Evolutionary conservation across 2,888 invertebrate species (phyloP).

Genomic region (Homarus gammarus): DNA sequence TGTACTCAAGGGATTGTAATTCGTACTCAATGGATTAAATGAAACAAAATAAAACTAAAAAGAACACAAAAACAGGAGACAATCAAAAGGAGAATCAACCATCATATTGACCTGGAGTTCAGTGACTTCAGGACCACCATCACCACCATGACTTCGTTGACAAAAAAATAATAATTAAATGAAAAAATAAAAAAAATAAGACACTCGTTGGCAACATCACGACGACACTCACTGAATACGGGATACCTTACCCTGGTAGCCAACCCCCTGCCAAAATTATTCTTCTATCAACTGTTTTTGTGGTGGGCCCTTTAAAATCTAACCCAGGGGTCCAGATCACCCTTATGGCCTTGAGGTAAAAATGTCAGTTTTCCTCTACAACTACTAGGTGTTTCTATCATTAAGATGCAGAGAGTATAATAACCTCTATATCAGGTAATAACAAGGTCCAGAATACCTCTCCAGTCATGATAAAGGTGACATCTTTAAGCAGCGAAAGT

Average conservation of each 20-base stretch:
- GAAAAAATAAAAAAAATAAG: not conserved
- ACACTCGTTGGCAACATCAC: not conserved
- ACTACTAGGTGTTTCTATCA: not conserved
- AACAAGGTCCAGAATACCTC: not conserved
- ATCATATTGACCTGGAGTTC: too few relatives aligned
- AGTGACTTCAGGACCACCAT: too few relatives aligned
- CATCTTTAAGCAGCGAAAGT: constrained; percentile 3
- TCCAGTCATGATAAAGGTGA: not conserved
- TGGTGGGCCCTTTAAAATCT: constrained; percentile 13
- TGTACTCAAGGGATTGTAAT: too few relatives aligned
- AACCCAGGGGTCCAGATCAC: not conserved
- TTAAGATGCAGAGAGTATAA: not conserved
- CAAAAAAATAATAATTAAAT: too few relatives aligned
- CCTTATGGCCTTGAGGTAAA: not conserved
- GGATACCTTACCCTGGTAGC: not conserved
- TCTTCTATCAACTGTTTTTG: constrained; percentile 25
- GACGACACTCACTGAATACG: not conserved
- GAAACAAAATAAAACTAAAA: too few relatives aligned
- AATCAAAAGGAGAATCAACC: too few relatives aligned
- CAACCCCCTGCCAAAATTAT: not conserved
- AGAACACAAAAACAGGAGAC: too few relatives aligned
- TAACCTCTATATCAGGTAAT: not conserved
- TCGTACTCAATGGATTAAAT: too few relatives aligned
- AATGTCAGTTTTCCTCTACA: not conserved
- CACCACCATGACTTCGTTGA: too few relatives aligned